A percentile compares a stretch with the other conserved stretches of the same genome.
Evolutionary conservation across 2,797 vertebrate species (phyloP).

Genomic region (Botia almorhae): DNA sequence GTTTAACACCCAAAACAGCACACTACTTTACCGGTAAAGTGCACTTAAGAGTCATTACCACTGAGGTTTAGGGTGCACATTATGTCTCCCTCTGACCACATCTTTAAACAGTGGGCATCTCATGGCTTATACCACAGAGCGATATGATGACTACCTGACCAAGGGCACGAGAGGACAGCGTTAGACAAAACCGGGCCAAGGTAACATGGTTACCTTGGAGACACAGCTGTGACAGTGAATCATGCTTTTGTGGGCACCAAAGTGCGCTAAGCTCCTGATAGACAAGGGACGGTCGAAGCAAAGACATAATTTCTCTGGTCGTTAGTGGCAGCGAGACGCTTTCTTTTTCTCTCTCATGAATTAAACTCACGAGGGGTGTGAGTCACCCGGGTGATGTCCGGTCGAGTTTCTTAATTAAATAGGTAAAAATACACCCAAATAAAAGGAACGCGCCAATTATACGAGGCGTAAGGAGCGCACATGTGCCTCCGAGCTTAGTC

Average conservation of each 20-base stretch:
- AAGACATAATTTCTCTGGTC: constrained; percentile 24
- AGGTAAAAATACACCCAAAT: constrained; percentile 82
- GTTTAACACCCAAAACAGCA: constrained; percentile 26
- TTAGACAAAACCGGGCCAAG: background rate
- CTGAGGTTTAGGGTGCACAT: background rate
- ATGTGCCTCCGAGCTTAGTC: constrained; percentile 73
- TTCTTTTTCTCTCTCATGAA: constrained; percentile 25
- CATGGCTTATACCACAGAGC: constrained; percentile 17
- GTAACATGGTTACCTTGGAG: background rate
- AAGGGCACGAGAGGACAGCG: background rate
- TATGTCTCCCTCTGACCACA: constrained; percentile 23
- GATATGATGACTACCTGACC: constrained; percentile 12
- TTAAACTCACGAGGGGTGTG: constrained; percentile 54
- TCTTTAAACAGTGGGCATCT: constrained; percentile 28
- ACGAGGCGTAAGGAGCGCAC: constrained; percentile 67
- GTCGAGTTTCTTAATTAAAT: constrained; percentile 73
- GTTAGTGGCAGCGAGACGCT: constrained; percentile 41
- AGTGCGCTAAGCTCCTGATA: background rate
- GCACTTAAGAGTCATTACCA: constrained; percentile 37
- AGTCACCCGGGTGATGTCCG: constrained; percentile 70
- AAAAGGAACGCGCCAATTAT: constrained; percentile 77
- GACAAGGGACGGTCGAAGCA: constrained; percentile 18
- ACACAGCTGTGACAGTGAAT: background rate
- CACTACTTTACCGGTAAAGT: constrained; percentile 14
- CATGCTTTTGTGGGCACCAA: constrained; percentile 22